Percentiles rank a stretch among this genome's conserved stretches.
Conservation (phyloP, 64 coral and sea anemone genomes). For the Astreopora myriophthalma region DNA sequence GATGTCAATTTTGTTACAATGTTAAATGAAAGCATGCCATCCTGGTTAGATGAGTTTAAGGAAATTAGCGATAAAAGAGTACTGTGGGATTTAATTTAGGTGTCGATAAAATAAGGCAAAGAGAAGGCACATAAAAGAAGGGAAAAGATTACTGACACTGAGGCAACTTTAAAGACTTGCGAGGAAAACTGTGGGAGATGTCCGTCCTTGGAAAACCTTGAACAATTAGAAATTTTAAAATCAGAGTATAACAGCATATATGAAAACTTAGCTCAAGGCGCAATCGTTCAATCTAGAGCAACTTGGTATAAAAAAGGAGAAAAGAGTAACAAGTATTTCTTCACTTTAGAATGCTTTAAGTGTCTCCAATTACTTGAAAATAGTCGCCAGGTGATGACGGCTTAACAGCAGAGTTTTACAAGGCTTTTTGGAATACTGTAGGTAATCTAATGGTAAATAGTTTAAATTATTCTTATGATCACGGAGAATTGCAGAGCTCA, state of each 20-base stretch:
- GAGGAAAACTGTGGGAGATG: neutral
- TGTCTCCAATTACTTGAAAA: neutral
- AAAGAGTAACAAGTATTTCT: conserved; percentile 50
- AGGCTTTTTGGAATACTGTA: conserved; percentile 13
- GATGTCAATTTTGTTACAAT: conserved; percentile 1
- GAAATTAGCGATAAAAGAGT: neutral
- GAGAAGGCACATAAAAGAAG: neutral
- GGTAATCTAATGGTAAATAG: conserved; percentile 18
- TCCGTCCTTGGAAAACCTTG: neutral
- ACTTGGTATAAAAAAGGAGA: conserved; percentile 47
- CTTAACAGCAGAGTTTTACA: neutral
- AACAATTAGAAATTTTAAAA: conserved; percentile 1
- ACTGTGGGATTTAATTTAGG: neutral
- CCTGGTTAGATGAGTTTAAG: neutral
- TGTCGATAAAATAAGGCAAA: neutral
- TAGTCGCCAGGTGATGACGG: neutral
- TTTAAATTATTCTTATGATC: conserved; percentile 29
- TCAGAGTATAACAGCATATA: conserved; percentile 8
- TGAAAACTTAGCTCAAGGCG: neutral
- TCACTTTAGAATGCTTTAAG: conserved; percentile 6
- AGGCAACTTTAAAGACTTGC: neutral
- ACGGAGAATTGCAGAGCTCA: neutral
- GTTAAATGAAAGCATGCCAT: conserved; percentile 5
- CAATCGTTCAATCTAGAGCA: conserved; percentile 9
- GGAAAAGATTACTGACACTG: neutral